These are phyloP conservation scores for Limnephilus rhombicus DNA, from an alignment of 2,888 invertebrate species.

Conservation along the genomic window DNA sequence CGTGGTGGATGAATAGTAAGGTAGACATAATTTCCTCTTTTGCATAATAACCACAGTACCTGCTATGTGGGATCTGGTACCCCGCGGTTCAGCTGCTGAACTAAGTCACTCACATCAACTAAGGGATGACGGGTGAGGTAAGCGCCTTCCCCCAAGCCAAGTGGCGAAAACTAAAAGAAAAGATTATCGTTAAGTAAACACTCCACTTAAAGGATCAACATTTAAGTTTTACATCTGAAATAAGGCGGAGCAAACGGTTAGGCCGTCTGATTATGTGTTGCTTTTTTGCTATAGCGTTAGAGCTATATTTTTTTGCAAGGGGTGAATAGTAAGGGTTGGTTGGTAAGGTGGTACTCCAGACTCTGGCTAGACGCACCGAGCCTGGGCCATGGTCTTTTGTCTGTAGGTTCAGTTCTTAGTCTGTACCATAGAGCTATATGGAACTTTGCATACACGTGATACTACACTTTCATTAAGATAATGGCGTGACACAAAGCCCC, in stretches of 20 bases:
- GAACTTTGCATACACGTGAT: background rate
- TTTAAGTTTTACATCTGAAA: background rate
- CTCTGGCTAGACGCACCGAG: conserved; percentile 14
- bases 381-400: background rate
- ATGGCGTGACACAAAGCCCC: background rate
- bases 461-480: conserved; percentile 23
- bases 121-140: background rate
- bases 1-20: background rate
- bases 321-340: background rate
- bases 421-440: background rate
- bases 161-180: too few species aligned
- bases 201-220: background rate
- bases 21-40: background rate
- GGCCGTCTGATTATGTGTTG: background rate
- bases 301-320: background rate
- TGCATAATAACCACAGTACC: background rate
- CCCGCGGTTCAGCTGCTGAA: background rate
- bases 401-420: background rate
- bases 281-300: background rate
- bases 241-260: background rate
- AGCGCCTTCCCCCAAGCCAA: background rate
- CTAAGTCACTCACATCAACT: background rate
- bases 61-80: background rate
- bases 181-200: background rate
- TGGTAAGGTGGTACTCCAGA: background rate